Conservation (phyloP, 2,113 vertebrate genomes). For the Gadus macrocephalus region DNA sequence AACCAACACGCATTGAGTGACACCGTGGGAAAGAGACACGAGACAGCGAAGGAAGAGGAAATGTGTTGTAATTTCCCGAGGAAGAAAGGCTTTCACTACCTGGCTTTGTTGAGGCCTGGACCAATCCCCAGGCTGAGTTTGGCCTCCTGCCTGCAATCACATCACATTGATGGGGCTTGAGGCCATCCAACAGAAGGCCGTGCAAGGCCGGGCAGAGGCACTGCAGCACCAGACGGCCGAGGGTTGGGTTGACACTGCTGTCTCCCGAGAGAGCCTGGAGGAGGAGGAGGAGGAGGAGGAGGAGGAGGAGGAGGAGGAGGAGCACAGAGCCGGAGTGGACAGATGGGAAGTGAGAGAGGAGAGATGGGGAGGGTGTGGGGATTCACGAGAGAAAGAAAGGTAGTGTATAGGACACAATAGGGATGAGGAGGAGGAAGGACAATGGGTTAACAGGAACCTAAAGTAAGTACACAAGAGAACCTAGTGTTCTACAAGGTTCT, state of each 20-base stretch:
- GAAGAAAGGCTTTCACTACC: constrained; percentile 60
- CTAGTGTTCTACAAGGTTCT: constrained; percentile 28
- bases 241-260: constrained; percentile 85
- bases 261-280: constrained; percentile 89
- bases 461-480: constrained; percentile 38
- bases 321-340: background rate
- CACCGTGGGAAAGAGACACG: constrained; percentile 13
- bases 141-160: constrained; percentile 87
- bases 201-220: constrained; percentile 87
- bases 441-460: background rate
- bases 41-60: constrained; percentile 6
- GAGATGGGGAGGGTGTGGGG: background rate
- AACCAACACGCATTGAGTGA: constrained; percentile 27
- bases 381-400: constrained; percentile 3
- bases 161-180: constrained; percentile 93
- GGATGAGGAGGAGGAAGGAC: constrained; percentile 13
- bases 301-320: constrained; percentile 10
- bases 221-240: constrained; percentile 88
- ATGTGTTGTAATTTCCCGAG: background rate
- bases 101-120: constrained; percentile 85
- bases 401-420: constrained; percentile 20
- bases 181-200: constrained; percentile 81
- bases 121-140: constrained; percentile 87
- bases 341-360: background rate
- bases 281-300: constrained; percentile 1